These are phyloP conservation scores for Lordiphosa fenestrarum DNA, from an alignment of 2,888 invertebrate genomes.

Conservation along the genomic window DNA sequence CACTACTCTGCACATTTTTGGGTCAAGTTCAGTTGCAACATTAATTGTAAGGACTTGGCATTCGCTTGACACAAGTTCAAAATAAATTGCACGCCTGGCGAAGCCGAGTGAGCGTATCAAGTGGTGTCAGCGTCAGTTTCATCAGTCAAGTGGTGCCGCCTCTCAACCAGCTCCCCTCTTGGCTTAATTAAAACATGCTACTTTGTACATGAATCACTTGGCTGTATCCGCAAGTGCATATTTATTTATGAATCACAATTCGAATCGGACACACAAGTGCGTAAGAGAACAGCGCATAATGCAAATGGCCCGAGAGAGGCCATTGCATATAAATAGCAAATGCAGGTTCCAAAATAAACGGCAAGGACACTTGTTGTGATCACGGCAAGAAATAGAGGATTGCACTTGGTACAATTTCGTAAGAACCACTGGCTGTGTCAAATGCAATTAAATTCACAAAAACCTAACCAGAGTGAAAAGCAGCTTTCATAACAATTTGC, in stretches of 20 bases:
- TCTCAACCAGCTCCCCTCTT: conserved; percentile 12
- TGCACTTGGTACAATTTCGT: neutral
- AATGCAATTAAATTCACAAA: neutral
- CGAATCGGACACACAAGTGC: conserved; percentile 48
- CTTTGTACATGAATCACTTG: conserved; percentile 45
- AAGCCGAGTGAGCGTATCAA: conserved; percentile 43
- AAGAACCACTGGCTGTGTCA: conserved; percentile 14
- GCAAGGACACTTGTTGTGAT: conserved; percentile 59
- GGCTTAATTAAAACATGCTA: conserved; percentile 43
- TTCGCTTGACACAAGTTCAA: conserved; percentile 47
- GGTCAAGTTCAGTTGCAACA: conserved; percentile 69
- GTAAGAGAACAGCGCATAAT: conserved; percentile 48
- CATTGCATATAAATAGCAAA: conserved; percentile 56
- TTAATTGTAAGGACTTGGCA: conserved; percentile 72
- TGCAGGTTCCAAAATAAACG: conserved; percentile 58
- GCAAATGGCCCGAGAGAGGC: conserved; percentile 33
- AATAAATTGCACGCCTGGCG: conserved; percentile 41
- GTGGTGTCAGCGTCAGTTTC: too few relatives aligned
- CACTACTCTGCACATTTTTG: conserved; percentile 32
- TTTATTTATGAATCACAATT: conserved; percentile 24
- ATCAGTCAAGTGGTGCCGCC: too few relatives aligned
- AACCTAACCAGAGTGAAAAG: conserved; percentile 31
- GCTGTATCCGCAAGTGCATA: conserved; percentile 11
- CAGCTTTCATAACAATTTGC: conserved; percentile 69
- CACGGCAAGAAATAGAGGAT: neutral